Evolutionary conservation across 2,797 vertebrate species (phyloP), one percentile per base, ranked within the genome.

Genomic region (Chrysocyon brachyurus): DNA sequence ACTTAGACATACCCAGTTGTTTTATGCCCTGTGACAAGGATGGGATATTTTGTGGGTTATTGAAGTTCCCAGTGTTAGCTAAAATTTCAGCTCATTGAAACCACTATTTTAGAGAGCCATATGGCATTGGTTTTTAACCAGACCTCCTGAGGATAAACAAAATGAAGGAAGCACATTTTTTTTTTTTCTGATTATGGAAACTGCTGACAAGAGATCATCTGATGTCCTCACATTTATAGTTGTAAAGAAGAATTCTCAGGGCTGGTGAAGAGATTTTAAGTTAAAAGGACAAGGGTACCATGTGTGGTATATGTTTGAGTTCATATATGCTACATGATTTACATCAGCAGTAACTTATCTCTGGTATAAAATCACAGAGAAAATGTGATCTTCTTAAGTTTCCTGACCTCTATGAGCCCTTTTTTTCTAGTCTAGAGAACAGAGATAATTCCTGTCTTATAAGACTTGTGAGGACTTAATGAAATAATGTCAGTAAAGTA

Each of bases 91-190:
- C 17, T 66, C 40, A 56, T 31, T 40, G 52, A 87, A 97, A 87
- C 49, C 59, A 46, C 33, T 68, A 7, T 28, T 77, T 94, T 33
- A 79, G 56, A 83, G 31, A 87, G 31, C 46, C 90, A 79, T 40
- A 75, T 75, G 64, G 16, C 54, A 36, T 26, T 91, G 46, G 46
- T 84, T 96, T 92, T 61, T 49, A 83, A 56, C 54, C 82, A 90
- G 68, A 94, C 75, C 46, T 94, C 49, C 36, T 73, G n/a, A 73
- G 12, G 81, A 84, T 94, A 95, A 90, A 94, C 73, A 86, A 70
- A 85, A 89, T 56, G 64, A 94, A 85, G 12, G 64, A 93, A 86
- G 66, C 31, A 77, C 15, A 26, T 26, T 70, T 82, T 78, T 78
- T 82, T 78, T 78, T 93, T 94, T 87, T 26, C 40, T 64, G 36